Evolutionary conservation across 1,140 invertebrate species (phyloP), one percentile per base, ranked within the genome.

Genomic region (Drosophila truncata): DNA sequence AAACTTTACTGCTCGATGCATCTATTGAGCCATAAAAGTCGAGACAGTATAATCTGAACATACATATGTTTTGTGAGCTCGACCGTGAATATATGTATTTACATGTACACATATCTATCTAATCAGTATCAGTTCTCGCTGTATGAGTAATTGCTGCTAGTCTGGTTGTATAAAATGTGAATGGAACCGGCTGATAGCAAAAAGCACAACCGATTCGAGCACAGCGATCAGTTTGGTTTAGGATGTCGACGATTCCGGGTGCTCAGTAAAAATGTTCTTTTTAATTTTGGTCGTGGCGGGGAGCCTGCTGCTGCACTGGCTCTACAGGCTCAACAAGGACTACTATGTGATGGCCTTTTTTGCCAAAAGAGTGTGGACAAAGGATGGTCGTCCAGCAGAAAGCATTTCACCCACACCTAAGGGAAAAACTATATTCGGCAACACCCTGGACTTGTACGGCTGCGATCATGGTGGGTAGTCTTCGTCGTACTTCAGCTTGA

Each of bases 291-390:
- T 78, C 7, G 37, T 86, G 18, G 58, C 37, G 0, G 4, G 77
- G 5, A 47, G 44, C 27, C 52, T 75, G 27, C 20, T 87, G 16
- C 1, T 66, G 8, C 64, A 83, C 46, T 87, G 79, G 75, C 59
- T 87, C 27, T 55, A 63, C 16, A 76, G 42, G 29, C 25, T 82
- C 25, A 87, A 87, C 31, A 73, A 87, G 41, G 61, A 82, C 13
- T 87, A 80, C 54, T 29, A 70, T 14, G 55, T 87, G 3, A 33
- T 87, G 4, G 27, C 83, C 1, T 80, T 87, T 14, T 87, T 87
- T 47, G 23, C 80, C 4, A 59, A 47, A 2, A 62, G 83, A 14
- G 27, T 82, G 0, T 57, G 20, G 2, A 73, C 79, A 0, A 80
- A 72, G 18, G 79, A 87, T 69, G 83, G 75, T 0, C 23, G 66